Evolutionary conservation across 2,113 vertebrate species (phyloP).

Genomic region (Egretta garzetta): DNA sequence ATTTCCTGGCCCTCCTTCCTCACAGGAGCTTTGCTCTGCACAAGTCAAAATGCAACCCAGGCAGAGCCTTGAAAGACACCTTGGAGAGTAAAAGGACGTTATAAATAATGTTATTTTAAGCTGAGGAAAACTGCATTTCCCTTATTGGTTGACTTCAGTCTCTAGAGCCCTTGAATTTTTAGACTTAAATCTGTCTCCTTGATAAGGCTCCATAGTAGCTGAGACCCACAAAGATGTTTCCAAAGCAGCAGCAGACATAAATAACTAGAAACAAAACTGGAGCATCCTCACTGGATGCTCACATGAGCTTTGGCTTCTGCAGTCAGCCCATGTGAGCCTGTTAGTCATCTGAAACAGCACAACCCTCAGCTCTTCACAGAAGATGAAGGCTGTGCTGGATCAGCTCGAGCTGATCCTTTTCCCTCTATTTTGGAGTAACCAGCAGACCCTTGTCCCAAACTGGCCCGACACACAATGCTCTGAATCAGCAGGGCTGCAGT

Average conservation of each 20-base stretch:
- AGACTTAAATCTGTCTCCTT: background rate
- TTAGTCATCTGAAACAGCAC: conserved; percentile 18
- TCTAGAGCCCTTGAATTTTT: conserved; percentile 29
- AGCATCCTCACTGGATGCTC: background rate
- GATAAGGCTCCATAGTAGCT: background rate
- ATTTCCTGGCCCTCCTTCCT: background rate
- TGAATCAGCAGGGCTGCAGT: background rate
- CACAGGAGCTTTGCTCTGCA: background rate
- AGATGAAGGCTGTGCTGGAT: background rate
- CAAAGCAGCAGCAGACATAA: conserved; percentile 1
- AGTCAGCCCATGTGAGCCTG: background rate
- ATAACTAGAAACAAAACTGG: conserved; percentile 29
- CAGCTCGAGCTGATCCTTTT: background rate
- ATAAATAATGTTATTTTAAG: conserved; percentile 49
- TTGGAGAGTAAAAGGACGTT: conserved; percentile 47
- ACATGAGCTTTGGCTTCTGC: conserved; percentile 22
- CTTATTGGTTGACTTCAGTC: background rate
- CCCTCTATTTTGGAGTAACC: background rate
- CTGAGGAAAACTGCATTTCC: conserved; percentile 19
- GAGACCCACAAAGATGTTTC: conserved; percentile 20
- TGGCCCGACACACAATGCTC: background rate
- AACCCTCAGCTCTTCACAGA: background rate
- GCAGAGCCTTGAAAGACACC: conserved; percentile 22
- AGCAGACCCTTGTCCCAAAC: background rate
- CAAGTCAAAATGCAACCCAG: background rate